Percentiles rank a stretch among this genome's conserved stretches.
Conservation (phyloP, 2,113 vertebrate genomes). For the Xyrauchen texanus region DNA sequence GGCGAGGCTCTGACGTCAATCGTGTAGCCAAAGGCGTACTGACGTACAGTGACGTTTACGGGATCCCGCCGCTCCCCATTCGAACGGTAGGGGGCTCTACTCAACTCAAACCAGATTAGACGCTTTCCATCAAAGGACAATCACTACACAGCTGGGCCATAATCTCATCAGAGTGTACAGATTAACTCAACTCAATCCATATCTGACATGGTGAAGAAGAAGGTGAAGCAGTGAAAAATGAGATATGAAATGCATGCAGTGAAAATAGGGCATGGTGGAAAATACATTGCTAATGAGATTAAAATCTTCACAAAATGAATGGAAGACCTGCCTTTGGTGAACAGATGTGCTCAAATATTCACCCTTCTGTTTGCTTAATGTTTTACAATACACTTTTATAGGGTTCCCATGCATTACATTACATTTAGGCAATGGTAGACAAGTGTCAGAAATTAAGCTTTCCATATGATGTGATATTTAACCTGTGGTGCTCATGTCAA, state of each 20-base stretch:
- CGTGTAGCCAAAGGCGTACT: slow-evolving; percentile 63
- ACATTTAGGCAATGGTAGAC: no score
- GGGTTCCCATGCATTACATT: no score
- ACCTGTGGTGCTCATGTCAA: no score
- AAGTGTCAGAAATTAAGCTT: no score
- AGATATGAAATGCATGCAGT: not conserved
- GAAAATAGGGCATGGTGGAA: not conserved
- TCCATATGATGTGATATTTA: not conserved
- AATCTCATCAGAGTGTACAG: not conserved
- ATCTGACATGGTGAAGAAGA: not conserved
- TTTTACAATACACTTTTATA: no score
- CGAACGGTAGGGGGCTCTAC: slow-evolving; percentile 47
- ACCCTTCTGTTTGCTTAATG: no score
- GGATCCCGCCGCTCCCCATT: slow-evolving; percentile 63
- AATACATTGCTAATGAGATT: not conserved
- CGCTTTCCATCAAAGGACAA: slow-evolving; percentile 55
- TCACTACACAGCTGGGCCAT: slow-evolving; percentile 24
- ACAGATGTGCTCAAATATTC: slow-evolving; percentile 16
- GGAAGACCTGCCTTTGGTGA: not conserved
- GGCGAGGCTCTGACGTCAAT: slow-evolving; percentile 62
- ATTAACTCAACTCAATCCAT: not conserved
- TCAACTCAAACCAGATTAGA: slow-evolving; percentile 41
- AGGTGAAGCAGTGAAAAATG: not conserved
- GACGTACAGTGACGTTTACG: slow-evolving; percentile 65
- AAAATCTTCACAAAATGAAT: not conserved